Evolutionary conservation across 1,140 invertebrate genomes (phyloP).

Genomic region (Drosophila prosaltans): DNA sequence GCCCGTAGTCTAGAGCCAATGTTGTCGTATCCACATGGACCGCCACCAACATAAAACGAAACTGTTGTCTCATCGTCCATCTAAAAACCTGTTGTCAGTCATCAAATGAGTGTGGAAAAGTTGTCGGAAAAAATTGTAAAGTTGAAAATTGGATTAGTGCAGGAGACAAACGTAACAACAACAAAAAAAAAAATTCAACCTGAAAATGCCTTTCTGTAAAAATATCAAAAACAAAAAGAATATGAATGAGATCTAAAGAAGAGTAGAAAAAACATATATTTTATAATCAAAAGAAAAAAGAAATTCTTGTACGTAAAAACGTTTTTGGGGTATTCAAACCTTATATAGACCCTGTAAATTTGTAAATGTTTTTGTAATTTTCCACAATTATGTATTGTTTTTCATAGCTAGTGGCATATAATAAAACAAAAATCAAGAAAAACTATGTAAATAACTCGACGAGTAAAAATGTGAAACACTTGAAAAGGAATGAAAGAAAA

Average conservation of each 20-base stretch:
- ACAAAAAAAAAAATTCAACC: constrained; percentile 13
- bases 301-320: constrained; percentile 55
- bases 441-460: constrained; percentile 61
- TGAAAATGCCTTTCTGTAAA: constrained; percentile 54
- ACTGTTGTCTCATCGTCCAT: neutral
- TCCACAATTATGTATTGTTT: constrained; percentile 55
- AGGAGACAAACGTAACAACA: constrained; percentile 17
- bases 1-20: constrained; percentile 92
- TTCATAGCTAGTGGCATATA: constrained; percentile 56
- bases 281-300: constrained; percentile 28
- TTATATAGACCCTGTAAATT: constrained; percentile 27
- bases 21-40: constrained; percentile 93
- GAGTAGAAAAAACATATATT: neutral
- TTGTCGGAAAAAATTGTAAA: constrained; percentile 11
- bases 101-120: constrained; percentile 6
- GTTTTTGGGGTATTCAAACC: constrained; percentile 14
- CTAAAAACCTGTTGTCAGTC: constrained; percentile 2
- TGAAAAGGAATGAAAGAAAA: constrained; percentile 11
- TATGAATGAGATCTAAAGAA: neutral
- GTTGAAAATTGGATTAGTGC: constrained; percentile 62
- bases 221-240: constrained; percentile 12
- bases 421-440: constrained; percentile 30
- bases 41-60: constrained; percentile 90
- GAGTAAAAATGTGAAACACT: constrained; percentile 41
- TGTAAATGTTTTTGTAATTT: constrained; percentile 71